Conservation (phyloP, 2,888 invertebrate genomes). For the Caenorhabditis becei region DNA sequence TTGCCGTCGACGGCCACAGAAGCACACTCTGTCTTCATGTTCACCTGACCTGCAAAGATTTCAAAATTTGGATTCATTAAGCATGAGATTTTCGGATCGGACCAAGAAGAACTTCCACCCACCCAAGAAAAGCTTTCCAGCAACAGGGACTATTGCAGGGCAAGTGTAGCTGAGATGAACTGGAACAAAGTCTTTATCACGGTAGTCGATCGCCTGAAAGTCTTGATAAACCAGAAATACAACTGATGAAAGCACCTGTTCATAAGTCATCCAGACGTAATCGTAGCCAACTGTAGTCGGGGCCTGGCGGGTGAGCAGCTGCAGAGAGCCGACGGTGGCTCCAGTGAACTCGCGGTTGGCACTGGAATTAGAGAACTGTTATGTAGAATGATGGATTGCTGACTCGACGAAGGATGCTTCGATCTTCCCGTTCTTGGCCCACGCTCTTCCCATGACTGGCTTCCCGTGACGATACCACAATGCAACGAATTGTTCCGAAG, state of each 20-base stretch:
- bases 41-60: slow-evolving; percentile 63
- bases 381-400: not conserved
- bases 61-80: not conserved
- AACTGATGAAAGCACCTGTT: slow-evolving; percentile 24
- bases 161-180: slow-evolving; percentile 70
- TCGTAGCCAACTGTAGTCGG: slow-evolving; percentile 68
- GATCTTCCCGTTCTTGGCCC: slow-evolving; percentile 60
- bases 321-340: slow-evolving; percentile 64
- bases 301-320: slow-evolving; percentile 64
- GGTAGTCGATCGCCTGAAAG: slow-evolving; percentile 59
- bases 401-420: slow-evolving; percentile 70
- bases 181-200: slow-evolving; percentile 69
- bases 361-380: slow-evolving; percentile 19
- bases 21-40: slow-evolving; percentile 71
- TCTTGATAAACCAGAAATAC: not conserved
- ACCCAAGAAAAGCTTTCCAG: slow-evolving; percentile 58
- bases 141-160: slow-evolving; percentile 65
- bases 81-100: too few relatives aligned
- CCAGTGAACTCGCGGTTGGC: slow-evolving; percentile 66
- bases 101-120: too few relatives aligned
- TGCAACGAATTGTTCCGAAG: slow-evolving; percentile 68
- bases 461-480: slow-evolving; percentile 70
- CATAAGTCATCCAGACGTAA: slow-evolving; percentile 69
- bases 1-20: slow-evolving; percentile 59
- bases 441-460: slow-evolving; percentile 72